Base-by-base conservation (phyloP, 2,797 vertebrate genomes). In the Centropyge bicolor region DNA sequence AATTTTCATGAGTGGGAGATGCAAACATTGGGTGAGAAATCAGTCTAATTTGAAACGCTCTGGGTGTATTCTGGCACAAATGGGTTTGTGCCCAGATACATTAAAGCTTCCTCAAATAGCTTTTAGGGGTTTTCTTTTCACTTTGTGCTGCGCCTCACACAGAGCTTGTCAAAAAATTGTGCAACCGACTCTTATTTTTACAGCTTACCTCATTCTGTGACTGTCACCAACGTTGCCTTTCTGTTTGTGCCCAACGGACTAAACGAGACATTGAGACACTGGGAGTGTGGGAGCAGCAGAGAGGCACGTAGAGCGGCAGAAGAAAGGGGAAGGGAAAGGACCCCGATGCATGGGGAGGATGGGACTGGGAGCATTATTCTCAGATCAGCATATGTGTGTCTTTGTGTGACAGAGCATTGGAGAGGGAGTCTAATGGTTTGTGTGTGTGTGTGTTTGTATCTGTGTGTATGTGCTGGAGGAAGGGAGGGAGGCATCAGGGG, bases 1-100 rank as follows among this genome's bases (percentile, higher is more conserved):
- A 95, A 94, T 94, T 95, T 95, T 88, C 91, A 90, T 90, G 93
- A 93, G 94, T 93, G 92, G 92, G 93, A 94, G 92, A 94, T 92
- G 89, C 87, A 92, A 94, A 93, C 93, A 93, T 92, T 91, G 91
- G 86, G 93, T 94, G 92, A 92, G 88, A 94, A 94, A 95, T 94
- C 92, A 90, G 88, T 90, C 60, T 92, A 88, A 95, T 95, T 94
- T 91, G 92, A 90, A 91, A 93, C 81, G 89, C 92, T 93, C 80
- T 90, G 92, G 89, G 88, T 95, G 85, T 91, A 93, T 91, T 93
- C 91, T 93, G 92, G 93, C 92, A 93, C 90, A 92, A 94, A 94
- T 93, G 93, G 88, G 87, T 93, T 92, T 93, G 88, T 91, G 91
- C 91, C 93, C 92, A 92, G 84, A 92, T 91, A 87, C 89, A 90